Evolutionary conservation across 2,888 invertebrate species (phyloP), one percentile per base, ranked within the genome.

Genomic region (Exocentrus adspersus): DNA sequence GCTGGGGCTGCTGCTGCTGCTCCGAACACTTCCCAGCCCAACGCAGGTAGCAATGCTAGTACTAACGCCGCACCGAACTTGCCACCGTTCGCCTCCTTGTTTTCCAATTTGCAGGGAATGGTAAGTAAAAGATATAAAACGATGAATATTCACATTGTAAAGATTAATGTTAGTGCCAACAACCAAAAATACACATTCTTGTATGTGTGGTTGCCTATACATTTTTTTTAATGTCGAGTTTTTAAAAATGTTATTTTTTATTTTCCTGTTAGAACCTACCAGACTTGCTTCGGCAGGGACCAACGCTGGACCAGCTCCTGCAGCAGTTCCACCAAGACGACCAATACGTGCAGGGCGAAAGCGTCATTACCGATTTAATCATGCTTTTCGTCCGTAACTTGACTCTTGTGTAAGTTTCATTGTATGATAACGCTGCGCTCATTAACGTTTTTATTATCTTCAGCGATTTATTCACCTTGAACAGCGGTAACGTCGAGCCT

Each of bases 231-330:
- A 28, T 28, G 28, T 28, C 30, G n/a, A 30, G n/a, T 1, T 2
- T 2, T 17, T 2, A 52, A 24, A 43, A 30, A 42, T 19, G 17
- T 28, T 59, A 17, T 65, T 12, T 48, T 63, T 46, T 53, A 42
- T 45, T 45, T 58, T 48, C 62, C n/a, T 58, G 14, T 41, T 57
- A 73, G 73, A 72, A 68, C 64, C 57, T 73, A 12, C 72, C 76
- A 20, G 70, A 71, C 52, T 48, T 72, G 19, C 53, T 74, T 10
- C 59, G 65, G 19, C 74, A 76, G 54, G 75, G 77, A 24, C 79
- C 81, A 17, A 83, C 84, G 10, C 73, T 85, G 21, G 83, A 84
- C 10, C 81, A 84, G 61, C 77, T 84, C 24, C 71, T 85, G 12
- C 79, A 81, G 51, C 78, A 78, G 42, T 65, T 72, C 37, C 72